Evolutionary conservation across 2,113 vertebrate genomes (phyloP).

Genomic region (Calonectris borealis): DNA sequence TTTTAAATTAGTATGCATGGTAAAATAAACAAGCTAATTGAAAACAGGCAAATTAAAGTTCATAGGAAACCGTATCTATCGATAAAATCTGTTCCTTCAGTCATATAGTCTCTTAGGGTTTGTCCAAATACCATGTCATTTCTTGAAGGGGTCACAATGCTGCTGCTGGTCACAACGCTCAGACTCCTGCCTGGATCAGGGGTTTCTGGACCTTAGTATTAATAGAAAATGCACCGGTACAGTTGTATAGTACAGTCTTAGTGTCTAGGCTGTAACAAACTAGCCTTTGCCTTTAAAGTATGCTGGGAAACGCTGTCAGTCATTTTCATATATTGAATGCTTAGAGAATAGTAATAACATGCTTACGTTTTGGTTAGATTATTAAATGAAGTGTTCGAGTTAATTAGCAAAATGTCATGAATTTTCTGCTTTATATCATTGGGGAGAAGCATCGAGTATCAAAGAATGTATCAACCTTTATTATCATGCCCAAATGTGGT

Average conservation of each 20-base stretch:
- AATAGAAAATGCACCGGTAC: background rate
- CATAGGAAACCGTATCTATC: background rate
- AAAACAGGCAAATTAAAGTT: background rate
- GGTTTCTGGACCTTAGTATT: background rate
- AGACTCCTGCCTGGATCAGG: background rate
- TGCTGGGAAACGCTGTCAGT: background rate
- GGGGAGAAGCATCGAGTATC: background rate
- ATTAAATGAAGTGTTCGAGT: background rate
- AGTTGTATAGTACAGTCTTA: background rate
- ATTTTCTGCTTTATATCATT: background rate
- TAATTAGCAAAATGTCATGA: background rate
- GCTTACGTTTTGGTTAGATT: background rate
- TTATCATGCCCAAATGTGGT: background rate
- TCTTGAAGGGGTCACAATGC: background rate
- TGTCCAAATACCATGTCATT: background rate
- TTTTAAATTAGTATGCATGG: slow-evolving; percentile 8
- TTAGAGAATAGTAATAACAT: background rate
- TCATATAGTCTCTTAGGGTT: fast-evolving
- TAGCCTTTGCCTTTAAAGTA: background rate
- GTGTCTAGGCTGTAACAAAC: background rate
- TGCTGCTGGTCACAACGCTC: background rate
- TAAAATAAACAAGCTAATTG: slow-evolving; percentile 35
- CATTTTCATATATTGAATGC: background rate
- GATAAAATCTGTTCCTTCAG: background rate
- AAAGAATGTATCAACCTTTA: background rate